Conservation (phyloP, 2,113 vertebrate species). For the Pongo pygmaeus region DNA sequence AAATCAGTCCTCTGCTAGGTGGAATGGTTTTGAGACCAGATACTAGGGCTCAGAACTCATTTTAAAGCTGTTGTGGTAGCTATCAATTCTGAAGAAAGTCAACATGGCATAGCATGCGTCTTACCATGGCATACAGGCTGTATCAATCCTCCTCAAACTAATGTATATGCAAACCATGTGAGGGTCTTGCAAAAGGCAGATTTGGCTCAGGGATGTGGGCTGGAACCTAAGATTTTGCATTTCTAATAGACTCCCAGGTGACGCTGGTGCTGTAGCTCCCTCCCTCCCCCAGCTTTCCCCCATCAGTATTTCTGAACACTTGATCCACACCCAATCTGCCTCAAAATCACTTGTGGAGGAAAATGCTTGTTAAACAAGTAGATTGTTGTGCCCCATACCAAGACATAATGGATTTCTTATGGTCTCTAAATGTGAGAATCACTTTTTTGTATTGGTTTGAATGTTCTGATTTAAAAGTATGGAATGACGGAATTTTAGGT, state of each 20-base stretch:
- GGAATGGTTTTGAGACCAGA: neutral
- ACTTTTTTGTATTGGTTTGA: neutral
- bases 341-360: neutral
- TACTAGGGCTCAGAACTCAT: neutral
- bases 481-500: neutral
- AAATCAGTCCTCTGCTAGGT: neutral
- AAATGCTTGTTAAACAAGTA: neutral
- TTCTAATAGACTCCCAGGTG: neutral
- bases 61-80: neutral
- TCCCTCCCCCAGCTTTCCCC: neutral
- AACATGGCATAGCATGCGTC: neutral
- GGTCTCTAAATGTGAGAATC: slow-evolving; percentile 12
- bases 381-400: neutral
- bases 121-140: neutral
- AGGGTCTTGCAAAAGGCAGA: neutral
- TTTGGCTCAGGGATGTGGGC: neutral
- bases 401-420: neutral
- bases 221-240: neutral
- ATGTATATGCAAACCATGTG: neutral
- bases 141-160: neutral
- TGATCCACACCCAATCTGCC: neutral
- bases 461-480: neutral
- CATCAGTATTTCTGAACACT: neutral
- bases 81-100: neutral
- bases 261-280: neutral